Evolutionary conservation across 2,113 vertebrate species (phyloP).

Genomic region (Pionites leucogaster): DNA sequence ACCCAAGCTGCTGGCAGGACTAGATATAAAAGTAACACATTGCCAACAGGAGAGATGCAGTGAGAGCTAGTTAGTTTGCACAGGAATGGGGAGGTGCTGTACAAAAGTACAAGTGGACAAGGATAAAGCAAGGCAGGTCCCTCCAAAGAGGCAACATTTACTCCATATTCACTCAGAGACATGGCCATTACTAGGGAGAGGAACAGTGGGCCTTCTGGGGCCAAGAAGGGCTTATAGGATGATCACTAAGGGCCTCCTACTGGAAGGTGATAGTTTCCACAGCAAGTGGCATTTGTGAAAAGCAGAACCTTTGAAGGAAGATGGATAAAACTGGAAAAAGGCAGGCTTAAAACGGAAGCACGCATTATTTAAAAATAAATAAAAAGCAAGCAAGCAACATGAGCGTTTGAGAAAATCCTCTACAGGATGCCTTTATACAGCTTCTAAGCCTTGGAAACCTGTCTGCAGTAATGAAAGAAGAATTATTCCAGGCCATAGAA

Average conservation of each 20-base stretch:
- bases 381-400: slow-evolving; percentile 17
- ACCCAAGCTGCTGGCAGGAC: neutral
- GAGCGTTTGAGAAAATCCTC: slow-evolving; percentile 36
- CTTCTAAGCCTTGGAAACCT: slow-evolving; percentile 45
- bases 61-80: neutral
- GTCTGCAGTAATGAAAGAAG: slow-evolving; percentile 41
- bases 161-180: neutral
- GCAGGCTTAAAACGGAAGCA: neutral
- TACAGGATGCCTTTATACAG: neutral
- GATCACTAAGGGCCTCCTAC: neutral
- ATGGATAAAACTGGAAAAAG: neutral
- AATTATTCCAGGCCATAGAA: slow-evolving; percentile 59
- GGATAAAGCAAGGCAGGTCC: neutral
- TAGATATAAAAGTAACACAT: neutral
- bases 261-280: neutral
- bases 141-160: neutral
- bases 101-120: neutral
- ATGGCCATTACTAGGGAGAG: neutral
- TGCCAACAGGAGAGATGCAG: neutral
- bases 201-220: neutral
- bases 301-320: neutral
- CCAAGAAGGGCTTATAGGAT: neutral
- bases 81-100: neutral
- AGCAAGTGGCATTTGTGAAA: neutral
- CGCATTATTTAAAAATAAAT: slow-evolving; percentile 35